A percentile compares a stretch with the other conserved stretches of the same genome.
phyloP scores from a whole-genome alignment of 2,797 vertebrate species.

The Oreonectes daqikongensis region DNA sequence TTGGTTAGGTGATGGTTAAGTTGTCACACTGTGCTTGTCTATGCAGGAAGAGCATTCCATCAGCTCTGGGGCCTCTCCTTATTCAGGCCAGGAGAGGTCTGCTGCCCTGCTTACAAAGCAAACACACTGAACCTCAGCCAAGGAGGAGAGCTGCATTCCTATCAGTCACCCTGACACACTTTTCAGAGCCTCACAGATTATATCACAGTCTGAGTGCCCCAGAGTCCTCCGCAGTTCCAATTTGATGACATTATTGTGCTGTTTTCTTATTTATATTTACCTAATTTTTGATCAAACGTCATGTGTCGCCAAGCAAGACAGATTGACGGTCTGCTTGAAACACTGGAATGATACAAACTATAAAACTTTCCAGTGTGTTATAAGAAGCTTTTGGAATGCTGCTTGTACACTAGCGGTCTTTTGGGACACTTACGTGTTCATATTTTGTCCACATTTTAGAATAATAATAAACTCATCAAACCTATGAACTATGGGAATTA shows the following conservation, averaged over 20 bases:
- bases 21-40: constrained; percentile 42
- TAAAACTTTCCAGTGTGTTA: not conserved
- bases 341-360: not conserved
- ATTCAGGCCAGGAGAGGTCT: constrained; percentile 65
- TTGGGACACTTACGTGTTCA: too few species aligned
- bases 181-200: constrained; percentile 39
- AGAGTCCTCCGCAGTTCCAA: not conserved
- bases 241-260: not conserved
- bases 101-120: constrained; percentile 65
- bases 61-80: constrained; percentile 66
- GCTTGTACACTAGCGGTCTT: too few species aligned
- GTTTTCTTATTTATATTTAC: too few species aligned
- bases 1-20: constrained; percentile 57
- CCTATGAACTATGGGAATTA: too few species aligned
- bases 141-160: constrained; percentile 70
- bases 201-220: not conserved
- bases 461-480: too few species aligned
- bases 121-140: constrained; percentile 67
- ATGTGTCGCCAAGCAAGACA: not conserved
- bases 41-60: constrained; percentile 51
- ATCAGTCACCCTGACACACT: constrained; percentile 60
- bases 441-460: too few species aligned
- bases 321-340: not conserved
- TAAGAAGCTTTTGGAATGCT: not conserved
- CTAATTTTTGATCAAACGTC: not conserved